These are phyloP conservation scores for Charaxes varanes DNA, from an alignment of 1,140 invertebrate species.

Conservation along the genomic window DNA sequence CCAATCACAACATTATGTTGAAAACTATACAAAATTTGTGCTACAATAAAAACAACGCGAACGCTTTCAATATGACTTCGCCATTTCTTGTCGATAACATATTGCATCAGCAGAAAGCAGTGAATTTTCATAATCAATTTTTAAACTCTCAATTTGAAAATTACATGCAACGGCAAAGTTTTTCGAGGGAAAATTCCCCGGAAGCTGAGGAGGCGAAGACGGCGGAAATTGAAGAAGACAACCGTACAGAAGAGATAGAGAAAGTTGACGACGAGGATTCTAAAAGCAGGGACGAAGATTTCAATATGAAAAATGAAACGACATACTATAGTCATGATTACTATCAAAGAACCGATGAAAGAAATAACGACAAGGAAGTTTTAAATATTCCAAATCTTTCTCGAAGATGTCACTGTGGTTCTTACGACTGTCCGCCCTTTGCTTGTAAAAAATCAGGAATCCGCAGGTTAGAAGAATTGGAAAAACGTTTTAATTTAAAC, in stretches of 20 bases:
- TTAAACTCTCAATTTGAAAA: slow-evolving; percentile 64
- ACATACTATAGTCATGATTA: slow-evolving; percentile 44
- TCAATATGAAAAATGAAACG: slow-evolving; percentile 37
- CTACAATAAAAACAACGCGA: slow-evolving; percentile 43
- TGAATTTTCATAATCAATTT: slow-evolving; percentile 67
- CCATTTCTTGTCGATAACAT: slow-evolving; percentile 70
- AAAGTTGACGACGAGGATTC: slow-evolving; percentile 65
- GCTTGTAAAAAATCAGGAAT: slow-evolving; percentile 57
- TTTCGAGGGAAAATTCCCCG: slow-evolving; percentile 53
- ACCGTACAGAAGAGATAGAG: slow-evolving; percentile 41
- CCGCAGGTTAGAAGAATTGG: slow-evolving; percentile 49
- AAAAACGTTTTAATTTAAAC: slow-evolving; percentile 53
- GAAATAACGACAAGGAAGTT: slow-evolving; percentile 49
- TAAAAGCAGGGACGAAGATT: slow-evolving; percentile 53
- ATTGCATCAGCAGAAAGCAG: slow-evolving; percentile 62
- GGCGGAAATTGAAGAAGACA: slow-evolving; percentile 42
- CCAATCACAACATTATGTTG: slow-evolving; percentile 63
- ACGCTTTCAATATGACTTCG: slow-evolving; percentile 61
- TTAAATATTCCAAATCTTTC: slow-evolving; percentile 50
- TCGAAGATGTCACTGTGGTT: slow-evolving; percentile 45
- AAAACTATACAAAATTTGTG: slow-evolving; percentile 61
- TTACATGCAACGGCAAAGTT: slow-evolving; percentile 53
- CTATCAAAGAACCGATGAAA: slow-evolving; percentile 37
- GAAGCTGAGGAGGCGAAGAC: slow-evolving; percentile 48
- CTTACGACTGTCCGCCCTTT: slow-evolving; percentile 51